These are phyloP conservation scores for Dipus sagitta DNA, from an alignment of 2,797 vertebrate species.

Conservation along the genomic window DNA sequence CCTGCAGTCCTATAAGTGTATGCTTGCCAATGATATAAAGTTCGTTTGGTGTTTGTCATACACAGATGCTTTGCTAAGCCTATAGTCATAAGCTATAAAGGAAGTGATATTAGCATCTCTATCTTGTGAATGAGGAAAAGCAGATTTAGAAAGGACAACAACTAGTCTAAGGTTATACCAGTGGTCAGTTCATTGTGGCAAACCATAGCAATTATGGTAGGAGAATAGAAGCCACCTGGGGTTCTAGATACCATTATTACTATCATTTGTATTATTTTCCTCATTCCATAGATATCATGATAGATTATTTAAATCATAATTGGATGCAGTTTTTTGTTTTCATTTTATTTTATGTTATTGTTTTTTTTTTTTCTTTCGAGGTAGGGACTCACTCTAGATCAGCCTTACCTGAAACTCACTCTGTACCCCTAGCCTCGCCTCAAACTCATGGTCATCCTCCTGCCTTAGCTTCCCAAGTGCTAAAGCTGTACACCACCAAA, in stretches of 20 bases:
- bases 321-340: neutral
- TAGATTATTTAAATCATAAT: constrained; percentile 1
- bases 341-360: neutral
- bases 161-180: neutral
- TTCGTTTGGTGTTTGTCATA: neutral
- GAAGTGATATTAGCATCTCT: neutral
- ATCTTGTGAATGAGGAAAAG: neutral
- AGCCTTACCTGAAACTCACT: too few species aligned
- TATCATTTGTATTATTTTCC: neutral
- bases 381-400: too few species aligned
- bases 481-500: too few species aligned
- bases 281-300: neutral
- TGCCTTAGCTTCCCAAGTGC: too few species aligned
- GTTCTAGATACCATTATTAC: neutral
- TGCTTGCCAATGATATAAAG: neutral
- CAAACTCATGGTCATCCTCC: too few species aligned
- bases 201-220: neutral
- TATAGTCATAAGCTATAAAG: neutral
- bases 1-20: neutral
- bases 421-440: too few species aligned
- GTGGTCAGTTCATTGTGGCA: neutral
- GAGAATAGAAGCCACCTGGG: neutral
- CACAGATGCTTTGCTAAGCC: neutral
- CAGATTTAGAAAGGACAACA: neutral
- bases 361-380: too few species aligned